phyloP scores from a whole-genome alignment of 2,113 vertebrate genomes.

The Stomatorhinus ivindoensis region DNA sequence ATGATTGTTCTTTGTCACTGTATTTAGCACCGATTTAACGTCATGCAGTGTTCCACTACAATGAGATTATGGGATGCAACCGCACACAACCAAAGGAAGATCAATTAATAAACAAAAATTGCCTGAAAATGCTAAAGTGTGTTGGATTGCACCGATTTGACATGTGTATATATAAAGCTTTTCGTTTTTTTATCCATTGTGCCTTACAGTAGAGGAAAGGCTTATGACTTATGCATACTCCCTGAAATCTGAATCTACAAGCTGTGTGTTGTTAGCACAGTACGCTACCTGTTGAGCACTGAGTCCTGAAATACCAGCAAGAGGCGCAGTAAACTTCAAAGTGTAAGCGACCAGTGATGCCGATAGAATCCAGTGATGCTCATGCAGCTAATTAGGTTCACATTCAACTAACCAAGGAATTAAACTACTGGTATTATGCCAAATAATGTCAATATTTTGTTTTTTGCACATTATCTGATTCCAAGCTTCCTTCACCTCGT shows the following conservation, averaged over 20 bases:
- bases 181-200: neutral
- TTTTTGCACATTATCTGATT: slow-evolving; percentile 28
- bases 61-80: neutral
- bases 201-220: neutral
- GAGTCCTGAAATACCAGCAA: neutral
- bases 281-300: neutral
- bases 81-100: neutral
- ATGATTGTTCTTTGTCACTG: neutral
- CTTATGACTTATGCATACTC: neutral
- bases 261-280: neutral
- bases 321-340: neutral
- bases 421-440: slow-evolving; percentile 15
- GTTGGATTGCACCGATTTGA: neutral
- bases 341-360: neutral
- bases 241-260: neutral
- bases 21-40: neutral
- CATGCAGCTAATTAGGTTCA: slow-evolving; percentile 26
- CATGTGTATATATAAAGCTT: neutral
- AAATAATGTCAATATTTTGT: neutral
- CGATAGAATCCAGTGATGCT: slow-evolving; percentile 6
- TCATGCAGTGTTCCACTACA: neutral
- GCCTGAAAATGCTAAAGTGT: neutral
- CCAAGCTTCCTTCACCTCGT: slow-evolving; percentile 29
- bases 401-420: slow-evolving; percentile 27
- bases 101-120: neutral